These are phyloP conservation scores for Tetrax tetrax DNA, from an alignment of 2,113 vertebrate genomes.

Conservation along the genomic window DNA sequence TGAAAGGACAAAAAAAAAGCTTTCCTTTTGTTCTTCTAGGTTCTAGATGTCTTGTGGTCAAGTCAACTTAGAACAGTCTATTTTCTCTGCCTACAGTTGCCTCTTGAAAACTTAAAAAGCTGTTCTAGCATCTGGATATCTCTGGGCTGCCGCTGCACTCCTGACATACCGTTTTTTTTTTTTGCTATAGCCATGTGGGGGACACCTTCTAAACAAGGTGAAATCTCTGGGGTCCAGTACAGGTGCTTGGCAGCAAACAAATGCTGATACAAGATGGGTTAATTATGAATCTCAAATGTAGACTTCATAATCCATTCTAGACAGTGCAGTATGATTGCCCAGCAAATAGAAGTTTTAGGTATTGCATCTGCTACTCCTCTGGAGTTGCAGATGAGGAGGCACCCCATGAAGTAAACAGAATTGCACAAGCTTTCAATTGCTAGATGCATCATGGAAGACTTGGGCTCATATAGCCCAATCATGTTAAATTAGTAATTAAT, in stretches of 20 bases:
- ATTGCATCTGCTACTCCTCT: background rate
- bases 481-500: background rate
- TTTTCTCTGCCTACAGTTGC: background rate
- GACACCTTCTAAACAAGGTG: background rate
- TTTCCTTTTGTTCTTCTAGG: background rate
- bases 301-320: background rate
- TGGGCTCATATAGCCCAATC: fast-evolving
- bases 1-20: background rate
- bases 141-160: background rate
- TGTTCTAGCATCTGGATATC: background rate
- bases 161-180: background rate
- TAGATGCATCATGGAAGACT: background rate
- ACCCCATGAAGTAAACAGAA: background rate
- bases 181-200: background rate
- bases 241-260: background rate
- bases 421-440: background rate
- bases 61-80: background rate
- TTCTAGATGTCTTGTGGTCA: background rate
- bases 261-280: background rate
- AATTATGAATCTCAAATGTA: background rate
- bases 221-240: background rate
- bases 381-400: background rate
- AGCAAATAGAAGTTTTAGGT: background rate
- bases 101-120: background rate
- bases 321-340: background rate